Conservation (phyloP, 2,888 invertebrate species). For the Dorcus hopei region DNA sequence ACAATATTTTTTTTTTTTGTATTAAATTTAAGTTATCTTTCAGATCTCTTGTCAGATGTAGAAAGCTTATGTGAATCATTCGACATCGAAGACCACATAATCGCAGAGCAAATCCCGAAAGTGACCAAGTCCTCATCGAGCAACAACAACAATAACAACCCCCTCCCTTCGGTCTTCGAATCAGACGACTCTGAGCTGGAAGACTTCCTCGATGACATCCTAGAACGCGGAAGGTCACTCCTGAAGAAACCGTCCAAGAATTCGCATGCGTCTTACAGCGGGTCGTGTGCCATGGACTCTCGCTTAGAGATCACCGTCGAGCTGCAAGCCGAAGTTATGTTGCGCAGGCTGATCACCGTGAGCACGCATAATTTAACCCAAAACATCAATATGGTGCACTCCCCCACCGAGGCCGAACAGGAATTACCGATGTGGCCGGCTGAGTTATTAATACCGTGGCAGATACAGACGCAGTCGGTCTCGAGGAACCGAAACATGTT, state of each 20-base stretch:
- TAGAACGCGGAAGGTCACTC: conserved; percentile 59
- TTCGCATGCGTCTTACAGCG: conserved; percentile 26
- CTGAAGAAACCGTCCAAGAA: conserved; percentile 41
- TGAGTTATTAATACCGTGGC: conserved; percentile 51
- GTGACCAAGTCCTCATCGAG: conserved; percentile 5
- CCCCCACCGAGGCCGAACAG: conserved; percentile 45
- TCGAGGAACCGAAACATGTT: conserved; percentile 59
- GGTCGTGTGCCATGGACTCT: conserved; percentile 70
- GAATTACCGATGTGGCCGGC: conserved; percentile 51
- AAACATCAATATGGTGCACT: conserved; percentile 42
- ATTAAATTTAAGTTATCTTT: conserved; percentile 7
- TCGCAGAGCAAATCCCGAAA: conserved; percentile 26
- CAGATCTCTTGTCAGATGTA: conserved; percentile 36
- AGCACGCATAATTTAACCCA: conserved; percentile 40
- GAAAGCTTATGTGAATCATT: conserved; percentile 37
- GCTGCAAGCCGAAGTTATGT: conserved; percentile 70
- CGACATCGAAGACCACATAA: conserved; percentile 34
- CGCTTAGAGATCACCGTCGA: conserved; percentile 79
- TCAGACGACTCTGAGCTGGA: conserved; percentile 81
- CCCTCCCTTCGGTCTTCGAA: conserved; percentile 68
- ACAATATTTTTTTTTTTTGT: background rate
- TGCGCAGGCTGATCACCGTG: conserved; percentile 54
- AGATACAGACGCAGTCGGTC: conserved; percentile 49
- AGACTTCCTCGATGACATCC: conserved; percentile 69
- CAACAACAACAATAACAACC: conserved; percentile 47